Evolutionary conservation across 1,140 invertebrate genomes (phyloP), one percentile per base, ranked within the genome.

Genomic region (Drosophila ironensis): DNA sequence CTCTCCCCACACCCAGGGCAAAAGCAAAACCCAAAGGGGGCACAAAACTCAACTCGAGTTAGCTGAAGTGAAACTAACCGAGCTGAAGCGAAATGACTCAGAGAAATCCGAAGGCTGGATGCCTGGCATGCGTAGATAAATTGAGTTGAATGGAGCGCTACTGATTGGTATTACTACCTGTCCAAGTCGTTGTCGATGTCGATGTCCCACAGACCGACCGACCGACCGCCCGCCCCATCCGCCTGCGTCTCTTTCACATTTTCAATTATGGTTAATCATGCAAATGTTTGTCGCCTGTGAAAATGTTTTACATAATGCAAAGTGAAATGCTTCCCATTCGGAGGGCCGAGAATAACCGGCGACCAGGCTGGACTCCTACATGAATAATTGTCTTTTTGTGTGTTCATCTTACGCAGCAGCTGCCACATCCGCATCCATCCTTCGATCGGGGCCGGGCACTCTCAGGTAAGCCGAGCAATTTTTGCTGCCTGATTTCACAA

Each of bases 231-330:
- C 33, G 11, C n/a, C 5, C 9, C 38, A 12, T 14, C 24, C 8
- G 4, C 28, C 24, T 2, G 5, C 12, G 46, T 25, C 54, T 59
- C 72, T 84, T 77, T 72, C 57, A 64, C 54, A 78, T 84, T 82
- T 82, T 82, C 80, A 82, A 82, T 82, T 86, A 82, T 86, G 78
- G 80, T 82, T 86, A 82, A 82, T 82, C 78, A 82, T 82, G 78
- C 80, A 82, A 82, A 82, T 82, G 80, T 84, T 82, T 82, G 78
- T 84, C 78, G 78, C 78, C 78, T 82, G 59, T 59, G 80, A 73
- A 78, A 84, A 86, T 86, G 78, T 70, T 82, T 82, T 82, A 86
- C 78, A 86, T 82, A 82, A 82, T 82, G 78, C 78, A 82, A 84
- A 86, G 73, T 86, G 78, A 82, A 84, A 78, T 77, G 77, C 48